Conservation (phyloP, 2,797 vertebrate genomes). For the Novumbra hubbsi region DNA sequence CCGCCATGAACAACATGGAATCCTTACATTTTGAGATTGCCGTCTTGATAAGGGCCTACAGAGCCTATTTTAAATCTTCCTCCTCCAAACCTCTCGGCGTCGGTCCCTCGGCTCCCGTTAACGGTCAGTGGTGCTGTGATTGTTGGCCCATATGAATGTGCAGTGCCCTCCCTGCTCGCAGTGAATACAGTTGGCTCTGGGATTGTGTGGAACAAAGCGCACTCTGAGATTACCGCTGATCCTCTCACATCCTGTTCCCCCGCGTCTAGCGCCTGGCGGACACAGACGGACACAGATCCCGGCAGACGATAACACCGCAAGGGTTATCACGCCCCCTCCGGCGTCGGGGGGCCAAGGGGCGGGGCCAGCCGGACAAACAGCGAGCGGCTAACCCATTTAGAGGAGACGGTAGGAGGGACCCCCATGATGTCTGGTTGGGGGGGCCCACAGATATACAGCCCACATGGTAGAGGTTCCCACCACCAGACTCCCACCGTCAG, state of each 20-base stretch:
- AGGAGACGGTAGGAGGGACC: conserved; percentile 18
- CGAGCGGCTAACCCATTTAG: conserved; percentile 43
- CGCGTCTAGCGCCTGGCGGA: conserved; percentile 65
- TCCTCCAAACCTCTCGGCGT: conserved; percentile 34
- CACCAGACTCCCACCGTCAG: conserved; percentile 40
- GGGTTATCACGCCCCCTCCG: background rate
- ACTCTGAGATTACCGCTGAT: conserved; percentile 74
- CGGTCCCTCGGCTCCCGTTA: conserved; percentile 5
- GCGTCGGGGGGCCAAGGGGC: conserved; percentile 19
- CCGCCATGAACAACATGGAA: conserved; percentile 18
- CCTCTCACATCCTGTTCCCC: conserved; percentile 74
- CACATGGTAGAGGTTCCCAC: conserved; percentile 24
- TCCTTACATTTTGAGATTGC: conserved; percentile 42
- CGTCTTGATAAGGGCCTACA: background rate
- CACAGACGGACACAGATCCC: conserved; percentile 70
- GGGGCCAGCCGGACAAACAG: conserved; percentile 37
- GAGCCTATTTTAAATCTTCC: conserved; percentile 24
- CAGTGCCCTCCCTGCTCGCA: conserved; percentile 55
- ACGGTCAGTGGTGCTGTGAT: conserved; percentile 55
- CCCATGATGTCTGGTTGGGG: conserved; percentile 11
- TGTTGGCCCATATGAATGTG: conserved; percentile 69
- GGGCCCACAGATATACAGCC: background rate
- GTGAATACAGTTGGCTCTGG: conserved; percentile 65
- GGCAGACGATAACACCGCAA: conserved; percentile 58
- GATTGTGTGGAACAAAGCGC: conserved; percentile 73